phyloP scores from a whole-genome alignment of 2,888 invertebrate genomes.

The Operophtera brumata region DNA sequence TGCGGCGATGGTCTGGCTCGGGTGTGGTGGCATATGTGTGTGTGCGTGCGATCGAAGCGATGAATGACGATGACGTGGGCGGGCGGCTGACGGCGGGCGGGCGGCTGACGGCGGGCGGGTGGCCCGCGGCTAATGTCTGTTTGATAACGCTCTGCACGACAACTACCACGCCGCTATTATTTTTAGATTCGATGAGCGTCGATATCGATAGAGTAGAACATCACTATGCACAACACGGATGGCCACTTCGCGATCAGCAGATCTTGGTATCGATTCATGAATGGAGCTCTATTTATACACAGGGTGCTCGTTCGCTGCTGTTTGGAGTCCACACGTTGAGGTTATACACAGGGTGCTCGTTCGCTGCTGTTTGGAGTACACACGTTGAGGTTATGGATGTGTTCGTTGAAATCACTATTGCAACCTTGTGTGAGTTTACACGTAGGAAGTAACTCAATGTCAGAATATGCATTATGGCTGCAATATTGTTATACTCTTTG shows the following conservation, averaged over 20 bases:
- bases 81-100: conserved; percentile 29
- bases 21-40: conserved; percentile 51
- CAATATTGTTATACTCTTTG: conserved; percentile 4
- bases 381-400: conserved; percentile 12
- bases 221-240: conserved; percentile 20
- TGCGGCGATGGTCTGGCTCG: conserved; percentile 32
- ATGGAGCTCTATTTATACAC: conserved; percentile 16
- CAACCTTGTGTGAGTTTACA: conserved; percentile 53
- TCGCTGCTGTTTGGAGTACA: conserved; percentile 8
- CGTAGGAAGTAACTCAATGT: conserved; percentile 36
- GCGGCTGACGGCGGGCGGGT: conserved; percentile 46
- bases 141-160: conserved; percentile 56
- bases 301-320: not conserved
- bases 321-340: conserved; percentile 10
- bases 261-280: conserved; percentile 23
- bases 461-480: conserved; percentile 37
- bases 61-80: conserved; percentile 76
- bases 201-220: not conserved
- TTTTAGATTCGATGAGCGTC: conserved; percentile 56
- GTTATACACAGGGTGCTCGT: not conserved
- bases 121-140: conserved; percentile 62
- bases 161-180: conserved; percentile 56
- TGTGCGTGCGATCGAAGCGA: conserved; percentile 74
- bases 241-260: not conserved
- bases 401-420: conserved; percentile 53